phyloP scores from a whole-genome alignment of 2,113 vertebrate genomes.

The Trichomycterus rosablanca region DNA sequence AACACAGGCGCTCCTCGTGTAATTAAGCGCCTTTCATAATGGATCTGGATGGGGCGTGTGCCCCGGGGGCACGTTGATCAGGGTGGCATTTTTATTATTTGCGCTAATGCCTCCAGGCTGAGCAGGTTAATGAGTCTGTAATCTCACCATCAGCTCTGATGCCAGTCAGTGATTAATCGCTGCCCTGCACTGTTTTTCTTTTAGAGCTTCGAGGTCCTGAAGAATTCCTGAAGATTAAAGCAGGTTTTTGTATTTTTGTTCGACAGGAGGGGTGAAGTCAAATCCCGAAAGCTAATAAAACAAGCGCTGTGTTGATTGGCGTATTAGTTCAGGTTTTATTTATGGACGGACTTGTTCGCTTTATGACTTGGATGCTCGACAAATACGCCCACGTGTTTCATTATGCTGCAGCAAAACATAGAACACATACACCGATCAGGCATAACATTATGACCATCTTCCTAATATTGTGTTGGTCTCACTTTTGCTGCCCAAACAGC shows the following conservation, averaged over 20 bases:
- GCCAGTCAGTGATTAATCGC: slow-evolving; percentile 2
- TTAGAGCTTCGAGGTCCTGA: slow-evolving; percentile 3
- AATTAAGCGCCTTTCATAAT: slow-evolving; percentile 23
- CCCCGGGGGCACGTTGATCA: slow-evolving; percentile 19
- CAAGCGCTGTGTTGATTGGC: background rate
- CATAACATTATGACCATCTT: too few species aligned
- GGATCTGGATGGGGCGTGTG: slow-evolving; percentile 22
- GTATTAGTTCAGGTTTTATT: slow-evolving; percentile 11
- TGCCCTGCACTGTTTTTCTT: slow-evolving; percentile 9
- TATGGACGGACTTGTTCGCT: slow-evolving; percentile 12
- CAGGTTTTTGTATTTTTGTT: slow-evolving; percentile 5
- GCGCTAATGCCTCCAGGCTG: slow-evolving; percentile 29
- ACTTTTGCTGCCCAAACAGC: too few species aligned
- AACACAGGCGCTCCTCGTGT: slow-evolving; percentile 14
- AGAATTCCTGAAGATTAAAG: slow-evolving; percentile 17
- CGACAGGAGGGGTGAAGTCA: slow-evolving; percentile 26
- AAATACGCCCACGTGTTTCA: slow-evolving; percentile 10
- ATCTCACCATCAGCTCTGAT: slow-evolving; percentile 27
- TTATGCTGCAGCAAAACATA: too few species aligned
- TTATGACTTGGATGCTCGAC: slow-evolving; percentile 19
- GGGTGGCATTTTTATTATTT: slow-evolving; percentile 33
- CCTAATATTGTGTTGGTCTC: too few species aligned
- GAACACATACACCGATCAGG: too few species aligned
- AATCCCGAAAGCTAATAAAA: slow-evolving; percentile 23
- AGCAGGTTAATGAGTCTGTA: slow-evolving; percentile 25